Evolutionary conservation across 2,888 invertebrate species (phyloP).

Genomic region (Noctua comes): DNA sequence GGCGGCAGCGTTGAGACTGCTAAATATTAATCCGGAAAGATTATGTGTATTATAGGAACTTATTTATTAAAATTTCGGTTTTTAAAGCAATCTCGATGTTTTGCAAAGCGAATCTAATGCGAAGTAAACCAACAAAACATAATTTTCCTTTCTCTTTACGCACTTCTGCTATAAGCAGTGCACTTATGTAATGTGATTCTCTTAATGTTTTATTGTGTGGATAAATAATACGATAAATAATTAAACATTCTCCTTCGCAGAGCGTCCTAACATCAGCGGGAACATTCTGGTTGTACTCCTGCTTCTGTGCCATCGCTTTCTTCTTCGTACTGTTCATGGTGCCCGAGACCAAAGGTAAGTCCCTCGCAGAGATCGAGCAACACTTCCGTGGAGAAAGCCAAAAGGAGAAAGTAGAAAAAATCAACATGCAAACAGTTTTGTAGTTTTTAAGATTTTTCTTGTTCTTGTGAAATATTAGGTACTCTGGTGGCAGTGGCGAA

Average conservation of each 20-base stretch:
- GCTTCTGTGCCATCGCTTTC: constrained; percentile 87
- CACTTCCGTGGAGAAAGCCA: constrained; percentile 78
- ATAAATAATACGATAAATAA: background rate
- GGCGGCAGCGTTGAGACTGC: too few relatives aligned
- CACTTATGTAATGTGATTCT: background rate
- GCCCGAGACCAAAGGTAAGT: constrained; percentile 93
- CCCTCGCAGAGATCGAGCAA: constrained; percentile 91
- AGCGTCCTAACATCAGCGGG: constrained; percentile 87
- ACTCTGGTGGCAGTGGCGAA: too few relatives aligned
- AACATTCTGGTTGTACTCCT: constrained; percentile 90
- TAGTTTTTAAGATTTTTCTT: constrained; percentile 37
- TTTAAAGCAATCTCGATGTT: background rate
- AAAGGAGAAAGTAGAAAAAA: constrained; percentile 68
- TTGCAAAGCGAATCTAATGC: background rate
- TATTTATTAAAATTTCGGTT: too few relatives aligned
- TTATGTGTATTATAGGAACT: too few relatives aligned
- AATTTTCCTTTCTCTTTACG: background rate
- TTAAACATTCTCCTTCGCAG: constrained; percentile 67
- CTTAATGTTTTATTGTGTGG: background rate
- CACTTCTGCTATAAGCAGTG: background rate
- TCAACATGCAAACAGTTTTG: constrained; percentile 73
- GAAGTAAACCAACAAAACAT: background rate
- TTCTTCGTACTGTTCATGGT: constrained; percentile 89
- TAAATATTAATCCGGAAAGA: too few relatives aligned
- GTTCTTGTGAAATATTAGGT: background rate